A percentile compares a stretch with the other conserved stretches of the same genome.
These are phyloP conservation scores for Penaeus vannamei DNA, from an alignment of 1,140 invertebrate species.

Conservation along the genomic window DNA sequence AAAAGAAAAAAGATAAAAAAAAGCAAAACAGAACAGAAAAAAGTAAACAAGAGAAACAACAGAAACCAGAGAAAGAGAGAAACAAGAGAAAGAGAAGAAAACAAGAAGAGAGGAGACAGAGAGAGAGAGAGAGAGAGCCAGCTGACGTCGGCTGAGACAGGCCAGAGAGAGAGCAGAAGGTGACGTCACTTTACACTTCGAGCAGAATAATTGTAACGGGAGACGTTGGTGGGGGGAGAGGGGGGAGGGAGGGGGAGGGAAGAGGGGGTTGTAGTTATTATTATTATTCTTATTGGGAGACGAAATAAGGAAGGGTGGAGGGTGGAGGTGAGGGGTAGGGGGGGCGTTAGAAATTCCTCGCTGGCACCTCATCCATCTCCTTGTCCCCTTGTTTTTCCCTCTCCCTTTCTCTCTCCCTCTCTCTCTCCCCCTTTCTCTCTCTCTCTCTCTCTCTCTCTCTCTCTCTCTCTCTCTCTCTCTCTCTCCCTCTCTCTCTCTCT, in stretches of 20 bases:
- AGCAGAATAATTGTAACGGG: conserved; percentile 46
- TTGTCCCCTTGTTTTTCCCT: too few relatives aligned
- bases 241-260: too few relatives aligned
- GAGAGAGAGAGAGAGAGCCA: not conserved
- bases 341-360: too few relatives aligned
- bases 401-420: too few relatives aligned
- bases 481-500: too few relatives aligned
- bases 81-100: not conserved
- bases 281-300: conserved; percentile 13
- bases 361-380: too few relatives aligned
- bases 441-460: too few relatives aligned
- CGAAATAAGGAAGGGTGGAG: too few relatives aligned
- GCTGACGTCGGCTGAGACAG: conserved; percentile 22
- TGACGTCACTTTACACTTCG: conserved; percentile 54
- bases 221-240: conserved; percentile 26
- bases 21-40: not conserved
- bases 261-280: not conserved
- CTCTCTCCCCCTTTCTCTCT: too few relatives aligned
- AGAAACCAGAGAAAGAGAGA: too few relatives aligned
- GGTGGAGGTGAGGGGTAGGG: too few relatives aligned
- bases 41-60: not conserved
- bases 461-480: too few relatives aligned
- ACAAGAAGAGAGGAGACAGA: not conserved
- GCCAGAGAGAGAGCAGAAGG: conserved; percentile 21
- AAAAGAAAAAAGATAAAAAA: not conserved